Evolutionary conservation across 23 tunicate genomes (phyloP), one percentile per base, ranked within the genome.

Genomic region (Ascidia mentula): DNA sequence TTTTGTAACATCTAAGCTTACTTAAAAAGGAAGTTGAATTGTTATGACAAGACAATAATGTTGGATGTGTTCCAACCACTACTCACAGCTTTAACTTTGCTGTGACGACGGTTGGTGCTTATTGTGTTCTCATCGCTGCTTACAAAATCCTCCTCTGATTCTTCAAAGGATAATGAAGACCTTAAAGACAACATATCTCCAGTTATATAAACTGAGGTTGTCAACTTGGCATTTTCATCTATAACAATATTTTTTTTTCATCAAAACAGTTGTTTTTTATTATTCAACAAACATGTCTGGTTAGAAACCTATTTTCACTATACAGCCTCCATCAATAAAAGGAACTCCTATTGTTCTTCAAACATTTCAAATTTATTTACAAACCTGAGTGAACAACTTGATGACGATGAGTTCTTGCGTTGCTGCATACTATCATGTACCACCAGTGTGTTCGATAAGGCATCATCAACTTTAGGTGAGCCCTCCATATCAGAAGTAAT

Each of bases 141-240:
- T 37, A 75, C 76, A 74, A 91, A 74, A 40, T 92, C 97, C 24
- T 92, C 97, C 79, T 92, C 97, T 0, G 97, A 92, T 78, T 91
- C 92, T 75, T 88, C 97, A 37, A 92, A 81, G 15, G 97, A 92
- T 39, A 92, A 82, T 1, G 97, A 92, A 20, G 97, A 92, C 72
- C 97, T 92, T 0, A 38, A 34, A 77, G 31, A 32, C n/a, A n/a
- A n/a, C n/a, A n/a, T n/a, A n/a, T n/a, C n/a, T n/a, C n/a, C n/a
- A n/a, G n/a, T n/a, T n/a, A n/a, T n/a, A n/a, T n/a, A n/a, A n/a
- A n/a, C n/a, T n/a, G n/a, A n/a, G n/a, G n/a, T n/a, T n/a, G n/a
- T n/a, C n/a, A n/a, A n/a, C n/a, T n/a, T n/a, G n/a, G n/a, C n/a
- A n/a, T n/a, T n/a, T n/a, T n/a, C n/a, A n/a, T n/a, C n/a, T n/a